These are phyloP conservation scores for Paradoxurus hermaphroditus DNA, from an alignment of 2,113 vertebrate species.

Conservation along the genomic window DNA sequence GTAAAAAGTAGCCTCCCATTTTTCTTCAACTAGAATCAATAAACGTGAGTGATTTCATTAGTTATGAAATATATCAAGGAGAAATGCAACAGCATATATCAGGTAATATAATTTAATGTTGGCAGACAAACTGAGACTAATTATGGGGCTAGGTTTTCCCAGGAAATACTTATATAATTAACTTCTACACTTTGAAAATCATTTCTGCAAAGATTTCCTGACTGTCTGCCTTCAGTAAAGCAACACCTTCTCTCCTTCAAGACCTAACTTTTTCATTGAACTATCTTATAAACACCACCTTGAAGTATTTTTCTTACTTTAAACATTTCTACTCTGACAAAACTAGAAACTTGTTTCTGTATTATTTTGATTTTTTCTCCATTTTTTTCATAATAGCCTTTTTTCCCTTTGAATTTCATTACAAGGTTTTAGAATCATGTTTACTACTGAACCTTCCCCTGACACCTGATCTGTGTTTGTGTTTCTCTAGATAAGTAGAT, in stretches of 20 bases:
- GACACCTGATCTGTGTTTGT: rapidly evolving
- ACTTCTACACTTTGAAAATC: not conserved
- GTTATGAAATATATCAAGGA: not conserved
- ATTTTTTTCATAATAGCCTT: not conserved
- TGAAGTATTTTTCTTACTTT: not conserved
- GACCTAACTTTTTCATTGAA: not conserved
- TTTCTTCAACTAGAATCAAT: slow-evolving; percentile 37
- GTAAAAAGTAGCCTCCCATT: not conserved
- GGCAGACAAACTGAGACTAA: not conserved
- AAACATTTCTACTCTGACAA: not conserved
- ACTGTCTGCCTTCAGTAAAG: not conserved
- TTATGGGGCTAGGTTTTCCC: not conserved
- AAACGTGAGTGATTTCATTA: slow-evolving; percentile 20
- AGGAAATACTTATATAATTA: not conserved
- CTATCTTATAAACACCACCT: not conserved
- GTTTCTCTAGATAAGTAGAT: not conserved
- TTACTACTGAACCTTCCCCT: rapidly evolving
- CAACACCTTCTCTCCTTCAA: not conserved
- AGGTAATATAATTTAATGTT: not conserved
- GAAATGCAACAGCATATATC: not conserved
- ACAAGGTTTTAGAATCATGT: not conserved
- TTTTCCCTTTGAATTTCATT: not conserved
- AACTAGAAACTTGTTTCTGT: not conserved
- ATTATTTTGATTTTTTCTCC: not conserved
- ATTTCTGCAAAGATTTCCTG: not conserved